phyloP scores from a whole-genome alignment of 1,140 invertebrate genomes.

The Polypedilum pembai region DNA sequence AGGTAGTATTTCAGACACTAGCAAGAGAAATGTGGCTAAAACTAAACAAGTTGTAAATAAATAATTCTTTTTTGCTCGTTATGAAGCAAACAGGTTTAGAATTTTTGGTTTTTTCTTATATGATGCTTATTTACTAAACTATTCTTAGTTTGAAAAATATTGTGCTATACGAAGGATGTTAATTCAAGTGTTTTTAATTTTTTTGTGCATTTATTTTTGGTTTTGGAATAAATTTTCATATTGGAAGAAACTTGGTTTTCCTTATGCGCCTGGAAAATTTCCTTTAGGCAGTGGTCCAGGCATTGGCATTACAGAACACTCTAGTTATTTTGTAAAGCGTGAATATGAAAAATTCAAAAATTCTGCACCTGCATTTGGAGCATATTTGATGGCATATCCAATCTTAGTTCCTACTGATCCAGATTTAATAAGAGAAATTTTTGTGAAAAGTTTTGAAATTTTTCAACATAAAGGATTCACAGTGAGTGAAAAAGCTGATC shows the following conservation, averaged over 20 bases:
- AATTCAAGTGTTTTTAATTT: neutral
- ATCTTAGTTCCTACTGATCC: constrained; percentile 32
- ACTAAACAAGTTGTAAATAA: neutral
- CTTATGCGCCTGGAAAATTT: constrained; percentile 33
- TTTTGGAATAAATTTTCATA: constrained; percentile 34
- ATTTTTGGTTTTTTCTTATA: neutral
- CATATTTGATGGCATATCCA: neutral
- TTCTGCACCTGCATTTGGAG: neutral
- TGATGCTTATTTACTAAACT: neutral
- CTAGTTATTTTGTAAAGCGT: constrained; percentile 30
- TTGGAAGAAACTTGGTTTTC: constrained; percentile 44
- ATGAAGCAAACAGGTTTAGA: neutral
- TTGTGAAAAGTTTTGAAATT: constrained; percentile 39
- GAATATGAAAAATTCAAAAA: neutral
- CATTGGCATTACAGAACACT: constrained; percentile 33
- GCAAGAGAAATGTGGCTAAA: constrained; percentile 40
- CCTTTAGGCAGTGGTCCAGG: constrained; percentile 37
- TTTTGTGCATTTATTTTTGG: neutral
- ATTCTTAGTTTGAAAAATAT: no score
- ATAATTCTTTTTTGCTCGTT: neutral
- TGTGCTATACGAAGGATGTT: neutral
- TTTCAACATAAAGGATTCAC: constrained; percentile 45
- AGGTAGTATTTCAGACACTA: constrained; percentile 41
- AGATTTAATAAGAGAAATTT: constrained; percentile 38
- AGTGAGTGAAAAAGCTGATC: constrained; percentile 47